Base-by-base conservation (phyloP, 1,140 invertebrate genomes). In the Bicyclus anynana region DNA sequence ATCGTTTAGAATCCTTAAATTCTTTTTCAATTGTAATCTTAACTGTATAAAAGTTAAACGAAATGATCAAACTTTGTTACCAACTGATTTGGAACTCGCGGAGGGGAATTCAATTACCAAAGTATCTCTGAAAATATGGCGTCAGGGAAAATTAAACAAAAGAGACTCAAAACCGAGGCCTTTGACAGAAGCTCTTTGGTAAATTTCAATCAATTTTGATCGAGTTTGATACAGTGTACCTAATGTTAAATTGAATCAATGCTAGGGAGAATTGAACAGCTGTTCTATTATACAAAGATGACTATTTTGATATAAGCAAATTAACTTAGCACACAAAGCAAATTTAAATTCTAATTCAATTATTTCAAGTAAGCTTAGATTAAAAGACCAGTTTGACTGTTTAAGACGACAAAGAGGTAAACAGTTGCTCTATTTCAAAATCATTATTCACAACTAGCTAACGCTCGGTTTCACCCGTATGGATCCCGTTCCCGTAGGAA, bases 111-210 rank as follows among this genome's bases (percentile, higher is more conserved):
- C 18, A 44, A 44, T 44, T 44, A 44, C 18, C 40, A 17, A 20
- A 44, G 40, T 44, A 44, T 17, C 40, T 20, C 12, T 7, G 40
- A 44, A 44, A 44, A 44, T 44, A 44, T 44, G 40, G 40, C 10
- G 40, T 20, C 18, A 12, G 40, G 17, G 17, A 44, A 44, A 44
- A 44, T 12, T 44, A 44, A 20, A 44, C 40, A 44, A 44, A 44
- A 44, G 16, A 12, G 40, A 44, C 17, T 20, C 40, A 44, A 44
- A 38, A 44, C 18, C 17, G 18, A 44, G 17, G 40, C 40, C 40
- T 44, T 44, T 44, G 40, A 44, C 40, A 44, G 40, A 44, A 44
- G 40, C 40, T 44, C 40, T 44, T 44, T 44, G 16, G 40, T 20
- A 44, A 44, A 44, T 44, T 44, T 44, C 40, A 44, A 44, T 44